These are phyloP conservation scores for Dipodomys merriami DNA, from an alignment of 2,113 vertebrate genomes.

Conservation along the genomic window DNA sequence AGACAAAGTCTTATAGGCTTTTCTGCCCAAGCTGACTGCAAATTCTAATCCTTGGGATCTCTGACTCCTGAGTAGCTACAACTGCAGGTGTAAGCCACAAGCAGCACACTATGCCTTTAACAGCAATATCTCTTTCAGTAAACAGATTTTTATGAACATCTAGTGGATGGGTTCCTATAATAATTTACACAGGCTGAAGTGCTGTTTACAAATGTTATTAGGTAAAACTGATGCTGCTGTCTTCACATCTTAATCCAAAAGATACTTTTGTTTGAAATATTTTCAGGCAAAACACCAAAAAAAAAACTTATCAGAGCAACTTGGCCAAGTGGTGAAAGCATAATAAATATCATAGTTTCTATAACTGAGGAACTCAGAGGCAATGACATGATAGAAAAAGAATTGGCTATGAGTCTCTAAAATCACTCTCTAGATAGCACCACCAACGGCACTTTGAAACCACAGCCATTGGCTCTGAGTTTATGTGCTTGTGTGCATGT, in stretches of 20 bases:
- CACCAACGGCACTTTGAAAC: neutral
- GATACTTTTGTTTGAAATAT: slow-evolving; percentile 46
- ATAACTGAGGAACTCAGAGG: neutral
- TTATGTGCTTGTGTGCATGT: neutral
- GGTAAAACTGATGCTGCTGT: neutral
- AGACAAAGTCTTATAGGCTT: neutral
- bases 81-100: too few species aligned
- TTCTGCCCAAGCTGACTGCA: neutral
- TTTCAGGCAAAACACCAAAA: neutral
- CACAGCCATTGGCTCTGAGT: neutral
- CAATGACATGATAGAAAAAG: neutral
- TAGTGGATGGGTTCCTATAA: neutral
- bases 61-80: neutral
- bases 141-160: neutral
- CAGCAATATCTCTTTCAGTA: neutral
- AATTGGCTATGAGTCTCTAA: neutral
- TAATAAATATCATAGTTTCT: neutral
- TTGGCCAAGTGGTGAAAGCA: neutral
- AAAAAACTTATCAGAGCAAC: neutral
- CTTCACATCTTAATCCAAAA: slow-evolving; percentile 2
- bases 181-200: slow-evolving; percentile 18
- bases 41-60: neutral
- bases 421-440: neutral
- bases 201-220: slow-evolving; percentile 33
- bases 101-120: neutral